phyloP scores from a whole-genome alignment of 2,113 vertebrate species.

The Saimiri boliviensis region DNA sequence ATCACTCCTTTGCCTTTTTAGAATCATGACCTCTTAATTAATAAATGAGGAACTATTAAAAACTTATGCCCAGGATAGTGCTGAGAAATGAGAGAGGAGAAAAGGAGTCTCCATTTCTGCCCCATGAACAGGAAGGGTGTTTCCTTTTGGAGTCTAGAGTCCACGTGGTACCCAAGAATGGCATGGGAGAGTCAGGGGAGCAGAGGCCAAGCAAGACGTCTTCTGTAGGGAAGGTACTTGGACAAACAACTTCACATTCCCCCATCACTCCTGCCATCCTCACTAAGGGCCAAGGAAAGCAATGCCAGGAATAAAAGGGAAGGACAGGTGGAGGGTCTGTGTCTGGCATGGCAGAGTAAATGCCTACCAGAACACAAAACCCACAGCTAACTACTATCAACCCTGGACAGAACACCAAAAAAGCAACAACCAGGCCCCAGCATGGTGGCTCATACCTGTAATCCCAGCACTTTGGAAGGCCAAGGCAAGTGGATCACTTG shows the following conservation, averaged over 20 bases:
- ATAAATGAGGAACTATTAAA: accelerated
- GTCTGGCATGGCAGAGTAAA: not conserved
- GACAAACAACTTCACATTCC: not conserved
- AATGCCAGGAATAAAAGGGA: accelerated
- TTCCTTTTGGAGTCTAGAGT: not conserved
- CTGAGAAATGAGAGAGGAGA: not conserved
- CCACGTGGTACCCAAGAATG: not conserved
- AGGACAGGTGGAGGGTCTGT: not conserved
- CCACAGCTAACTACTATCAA: not conserved
- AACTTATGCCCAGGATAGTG: not conserved
- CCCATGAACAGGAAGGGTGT: not conserved
- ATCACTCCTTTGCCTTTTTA: not conserved
- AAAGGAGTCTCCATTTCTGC: not conserved
- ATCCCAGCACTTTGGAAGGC: too few relatives aligned
- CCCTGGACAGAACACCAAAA: not conserved
- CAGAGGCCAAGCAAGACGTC: not conserved
- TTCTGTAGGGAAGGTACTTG: not conserved
- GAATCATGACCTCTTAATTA: too few relatives aligned
- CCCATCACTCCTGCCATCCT: not conserved
- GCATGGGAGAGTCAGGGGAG: not conserved
- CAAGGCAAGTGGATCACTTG: too few relatives aligned
- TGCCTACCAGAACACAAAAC: not conserved
- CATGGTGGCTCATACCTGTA: too few relatives aligned
- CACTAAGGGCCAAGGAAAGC: not conserved
- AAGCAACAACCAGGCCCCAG: accelerated